These are phyloP conservation scores for Lasioglossum morio DNA, from an alignment of 2,888 invertebrate genomes.

Conservation along the genomic window DNA sequence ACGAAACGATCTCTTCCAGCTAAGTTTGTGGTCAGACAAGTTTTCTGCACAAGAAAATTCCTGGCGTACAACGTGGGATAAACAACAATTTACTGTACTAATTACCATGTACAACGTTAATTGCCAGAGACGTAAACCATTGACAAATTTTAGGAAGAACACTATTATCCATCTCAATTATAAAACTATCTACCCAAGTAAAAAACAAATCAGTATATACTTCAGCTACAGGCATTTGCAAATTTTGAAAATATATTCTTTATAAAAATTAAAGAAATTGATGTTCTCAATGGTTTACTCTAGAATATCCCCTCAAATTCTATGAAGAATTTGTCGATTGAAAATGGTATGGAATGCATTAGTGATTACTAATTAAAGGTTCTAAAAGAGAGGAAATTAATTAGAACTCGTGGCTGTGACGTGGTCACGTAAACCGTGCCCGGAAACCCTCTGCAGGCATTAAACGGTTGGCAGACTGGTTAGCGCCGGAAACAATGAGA, in stretches of 20 bases:
- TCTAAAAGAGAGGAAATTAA: slow-evolving; percentile 20
- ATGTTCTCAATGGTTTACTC: not conserved
- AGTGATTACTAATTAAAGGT: slow-evolving; percentile 1
- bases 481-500: slow-evolving; percentile 62
- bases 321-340: not conserved
- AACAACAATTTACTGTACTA: slow-evolving; percentile 36
- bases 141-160: not conserved
- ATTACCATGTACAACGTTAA: slow-evolving; percentile 15
- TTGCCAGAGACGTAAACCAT: not conserved
- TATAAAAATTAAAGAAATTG: not conserved
- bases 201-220: not conserved
- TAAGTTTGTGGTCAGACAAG: slow-evolving; percentile 27
- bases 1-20: slow-evolving; percentile 44
- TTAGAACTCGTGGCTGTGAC: slow-evolving; percentile 15
- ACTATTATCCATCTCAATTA: not conserved
- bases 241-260: not conserved
- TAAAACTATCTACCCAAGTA: too few relatives aligned
- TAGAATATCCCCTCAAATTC: not conserved
- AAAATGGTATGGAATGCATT: not conserved
- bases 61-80: slow-evolving; percentile 14
- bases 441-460: slow-evolving; percentile 53
- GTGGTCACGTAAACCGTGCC: slow-evolving; percentile 32
- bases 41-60: slow-evolving; percentile 30
- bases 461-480: slow-evolving; percentile 59
- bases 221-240: not conserved